Evolutionary conservation across 2,113 vertebrate genomes (phyloP).

Genomic region (Rhinolophus sinicus): DNA sequence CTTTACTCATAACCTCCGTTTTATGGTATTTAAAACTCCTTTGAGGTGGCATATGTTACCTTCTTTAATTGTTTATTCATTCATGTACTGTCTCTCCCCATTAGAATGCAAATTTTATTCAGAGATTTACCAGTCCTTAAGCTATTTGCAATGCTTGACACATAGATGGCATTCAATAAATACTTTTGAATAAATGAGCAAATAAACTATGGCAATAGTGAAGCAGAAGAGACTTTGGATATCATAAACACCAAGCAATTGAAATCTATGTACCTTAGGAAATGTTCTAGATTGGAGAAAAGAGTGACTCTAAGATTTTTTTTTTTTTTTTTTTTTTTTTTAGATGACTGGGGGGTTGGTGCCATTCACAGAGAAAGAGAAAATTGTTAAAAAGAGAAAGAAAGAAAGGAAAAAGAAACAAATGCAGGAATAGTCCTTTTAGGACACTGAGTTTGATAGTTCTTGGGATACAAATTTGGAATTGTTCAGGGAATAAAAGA

Average conservation of each 20-base stretch:
- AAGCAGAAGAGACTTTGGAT: background rate
- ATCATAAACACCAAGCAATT: background rate
- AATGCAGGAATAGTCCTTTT: background rate
- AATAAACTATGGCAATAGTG: background rate
- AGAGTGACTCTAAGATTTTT: background rate
- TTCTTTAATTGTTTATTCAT: background rate
- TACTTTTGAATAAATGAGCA: background rate
- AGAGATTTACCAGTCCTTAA: background rate
- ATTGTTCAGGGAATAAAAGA: background rate
- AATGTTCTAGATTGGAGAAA: background rate
- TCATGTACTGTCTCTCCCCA: background rate
- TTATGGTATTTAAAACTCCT: background rate
- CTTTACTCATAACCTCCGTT: background rate
- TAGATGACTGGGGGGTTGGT: background rate
- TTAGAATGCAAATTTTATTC: background rate
- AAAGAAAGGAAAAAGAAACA: background rate
- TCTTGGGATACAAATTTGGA: background rate
- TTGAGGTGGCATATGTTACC: background rate
- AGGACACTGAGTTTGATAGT: background rate
- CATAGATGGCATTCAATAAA: background rate
- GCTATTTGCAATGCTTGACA: background rate
- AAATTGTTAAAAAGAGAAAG: background rate
- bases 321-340: background rate
- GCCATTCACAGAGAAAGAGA: background rate
- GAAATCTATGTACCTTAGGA: background rate